Evolutionary conservation across 1,140 invertebrate genomes (phyloP), one percentile per base, ranked within the genome.

Genomic region (Leptinotarsa defecta): DNA sequence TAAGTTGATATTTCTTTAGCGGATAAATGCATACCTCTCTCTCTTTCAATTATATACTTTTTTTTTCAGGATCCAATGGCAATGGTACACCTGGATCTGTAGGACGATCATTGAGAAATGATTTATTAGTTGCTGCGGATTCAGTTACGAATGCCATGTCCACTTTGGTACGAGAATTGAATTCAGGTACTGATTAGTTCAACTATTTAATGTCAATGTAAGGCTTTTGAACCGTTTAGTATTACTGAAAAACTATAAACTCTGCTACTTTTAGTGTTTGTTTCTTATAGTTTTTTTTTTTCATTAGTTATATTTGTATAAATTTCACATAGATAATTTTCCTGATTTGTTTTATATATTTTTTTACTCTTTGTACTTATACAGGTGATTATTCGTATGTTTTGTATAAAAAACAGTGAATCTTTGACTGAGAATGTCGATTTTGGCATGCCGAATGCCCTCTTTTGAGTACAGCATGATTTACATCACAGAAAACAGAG

Each of bases 91-190:
- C 85, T 76, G 81, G 86, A 71, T 82, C 86, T 43, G 85, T 88
- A 86, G 91, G 90, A 81, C 87, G 92, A 81, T 92, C 91, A 77
- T 88, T 94, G 74, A 88, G 93, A 80, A 95, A 94, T 84, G 95
- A 97, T 87, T 88, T 97, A 52, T 88, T 97, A 76, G 93, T 96
- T 82, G 95, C 96, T 65, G 96, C 96, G 71, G 96, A 98, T 87
- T 97, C 95, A 68, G 96, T 98, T 71, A 98, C 96, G 68, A 96
- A 96, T 88, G 96, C 96, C 67, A 98, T 98, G 94, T 97, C 96
- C 69, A 96, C 95, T 57, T 91, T 98, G 78, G 96, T 98, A 71
- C 91, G 95, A 86, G 96, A 98, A 89, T 90, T 98, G 34, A 97
- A 98, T 87, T 96, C 95, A 89, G 95, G 93, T 94, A 89, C 83